phyloP scores from a whole-genome alignment of 2,888 invertebrate genomes.

The Philhelius pedissequus region DNA sequence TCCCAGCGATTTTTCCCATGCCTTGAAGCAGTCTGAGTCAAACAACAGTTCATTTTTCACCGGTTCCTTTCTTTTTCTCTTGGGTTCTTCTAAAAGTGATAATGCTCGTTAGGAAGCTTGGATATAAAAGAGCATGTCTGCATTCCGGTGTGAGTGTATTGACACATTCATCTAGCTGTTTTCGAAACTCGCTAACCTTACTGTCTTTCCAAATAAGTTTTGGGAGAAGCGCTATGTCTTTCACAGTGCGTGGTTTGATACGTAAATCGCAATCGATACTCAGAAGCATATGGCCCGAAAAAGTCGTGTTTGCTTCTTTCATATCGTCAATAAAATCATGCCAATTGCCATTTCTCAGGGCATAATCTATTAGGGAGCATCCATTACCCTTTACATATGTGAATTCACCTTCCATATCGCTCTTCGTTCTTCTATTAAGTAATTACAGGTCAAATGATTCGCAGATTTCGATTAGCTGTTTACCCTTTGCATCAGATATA shows the following conservation, averaged over 20 bases:
- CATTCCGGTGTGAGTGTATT: background rate
- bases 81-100: background rate
- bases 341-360: background rate
- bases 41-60: background rate
- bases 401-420: background rate
- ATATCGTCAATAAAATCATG: background rate
- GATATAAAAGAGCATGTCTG: background rate
- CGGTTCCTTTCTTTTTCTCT: background rate
- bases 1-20: too few relatives aligned
- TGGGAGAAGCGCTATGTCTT: background rate
- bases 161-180: background rate
- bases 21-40: background rate
- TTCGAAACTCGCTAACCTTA: background rate
- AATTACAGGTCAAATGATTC: background rate
- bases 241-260: background rate
- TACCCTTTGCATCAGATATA: background rate
- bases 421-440: background rate
- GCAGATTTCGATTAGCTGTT: background rate
- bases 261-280: background rate
- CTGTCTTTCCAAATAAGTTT: background rate
- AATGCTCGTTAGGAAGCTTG: background rate
- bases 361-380: background rate
- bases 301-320: background rate
- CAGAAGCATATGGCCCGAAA: background rate
- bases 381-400: background rate